Base-by-base conservation (phyloP, 2,113 vertebrate genomes). In the Dasyurus viverrinus region DNA sequence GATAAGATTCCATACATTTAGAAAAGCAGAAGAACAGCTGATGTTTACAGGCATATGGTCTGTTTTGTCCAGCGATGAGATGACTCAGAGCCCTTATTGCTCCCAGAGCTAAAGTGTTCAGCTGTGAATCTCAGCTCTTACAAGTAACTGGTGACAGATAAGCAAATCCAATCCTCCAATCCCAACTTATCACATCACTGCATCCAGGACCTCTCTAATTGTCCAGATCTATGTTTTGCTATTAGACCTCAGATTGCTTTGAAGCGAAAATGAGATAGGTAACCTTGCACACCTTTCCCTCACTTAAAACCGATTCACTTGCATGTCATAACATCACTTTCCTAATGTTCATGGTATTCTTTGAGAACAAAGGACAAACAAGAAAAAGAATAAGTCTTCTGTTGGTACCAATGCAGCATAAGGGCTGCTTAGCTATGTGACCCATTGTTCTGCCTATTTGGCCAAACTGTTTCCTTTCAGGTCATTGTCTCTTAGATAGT, bases 1-100 rank as follows among this genome's bases (percentile, higher is more conserved):
- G 68, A 60, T 90, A 90, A 90, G 89, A 90, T 27, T 46, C 89
- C 48, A 27, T 96, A 92, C 93, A 91, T 94, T 50, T 89, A 84
- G 60, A 57, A 54, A 54, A 94, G 60, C 60, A 92, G 68, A 53
- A 93, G 92, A 53, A 48, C 11, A 47, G 55, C 53, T 92, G 93
- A 91, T 89, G 42, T 48, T 95, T 76, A 54, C 92, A 91, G 92
- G 23, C 8, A 30, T 12, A 0, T 47, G 93, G 92, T 42, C 93
- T 92, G 90, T 52, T 96, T 53, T 48, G 53, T 53, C 76, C 89
- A 76, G 90, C 42, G 54, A 89, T 84, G 9, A 19, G n/a, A 6
- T 53, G 52, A 25, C 23, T 26, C 55, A 8, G 0, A 3, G 12
- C 47, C 48, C 27, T 94, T 95, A 16, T 53, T 53, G 30, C 1